Base-by-base conservation (phyloP, 23 tunicate species). In the Corella eumyota region DNA sequence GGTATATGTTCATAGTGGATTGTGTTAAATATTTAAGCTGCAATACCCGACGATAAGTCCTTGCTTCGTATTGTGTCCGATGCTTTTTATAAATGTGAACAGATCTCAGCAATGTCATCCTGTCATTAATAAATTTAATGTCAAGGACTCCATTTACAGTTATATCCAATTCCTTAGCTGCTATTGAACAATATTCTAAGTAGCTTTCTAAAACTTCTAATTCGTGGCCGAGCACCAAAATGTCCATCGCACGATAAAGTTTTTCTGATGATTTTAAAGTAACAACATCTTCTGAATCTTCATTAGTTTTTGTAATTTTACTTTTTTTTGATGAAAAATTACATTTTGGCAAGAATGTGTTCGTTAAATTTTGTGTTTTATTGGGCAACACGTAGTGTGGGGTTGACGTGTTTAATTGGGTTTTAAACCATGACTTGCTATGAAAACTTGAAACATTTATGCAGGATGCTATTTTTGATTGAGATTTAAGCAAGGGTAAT, bases 221-320 rank as follows among this genome's bases (percentile, higher is more conserved):
- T 50, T 88, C 96, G 63, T 79, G 87, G 29, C 96, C 81, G 67
- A 78, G 78, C 7, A 88, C 65, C 19, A 67, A 79, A 32, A 88
- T 45, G 54, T 78, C 96, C 23, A 88, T 68, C 3, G 71, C 96
- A 57, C 86, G 53, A 52, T 72, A 88, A 37, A 88, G 56, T 33
- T 50, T 61, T 29, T 78, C 86, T 5, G n/a, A n/a, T n/a, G n/a
- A n/a, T n/a, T n/a, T n/a, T n/a, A n/a, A n/a, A n/a, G n/a, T n/a
- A n/a, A n/a, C n/a, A n/a, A n/a, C n/a, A n/a, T n/a, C n/a, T n/a
- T n/a, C n/a, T n/a, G n/a, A n/a, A n/a, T n/a, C n/a, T n/a, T n/a
- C n/a, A n/a, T n/a, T n/a, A n/a, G n/a, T n/a, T n/a, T n/a, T n/a
- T n/a, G n/a, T n/a, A n/a, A n/a, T n/a, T n/a, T n/a, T n/a, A n/a